phyloP scores from a whole-genome alignment of 2,888 invertebrate genomes.

The Neuroscelio doddi region DNA sequence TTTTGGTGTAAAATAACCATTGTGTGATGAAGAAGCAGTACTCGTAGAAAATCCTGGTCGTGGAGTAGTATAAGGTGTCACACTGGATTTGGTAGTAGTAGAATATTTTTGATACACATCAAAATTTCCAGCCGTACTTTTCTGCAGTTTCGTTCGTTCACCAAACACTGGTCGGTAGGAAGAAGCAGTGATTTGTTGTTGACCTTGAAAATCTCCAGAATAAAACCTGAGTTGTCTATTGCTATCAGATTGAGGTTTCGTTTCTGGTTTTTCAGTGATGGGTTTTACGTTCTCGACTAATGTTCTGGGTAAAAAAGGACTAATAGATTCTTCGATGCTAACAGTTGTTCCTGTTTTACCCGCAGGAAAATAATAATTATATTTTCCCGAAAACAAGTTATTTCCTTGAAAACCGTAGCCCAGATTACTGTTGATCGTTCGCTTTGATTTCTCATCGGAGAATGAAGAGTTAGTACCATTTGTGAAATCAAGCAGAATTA shows the following conservation, averaged over 20 bases:
- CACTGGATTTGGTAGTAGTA: slow-evolving; percentile 40
- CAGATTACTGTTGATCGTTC: slow-evolving; percentile 82
- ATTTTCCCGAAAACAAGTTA: slow-evolving; percentile 61
- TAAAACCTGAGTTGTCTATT: background rate
- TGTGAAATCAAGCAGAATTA: slow-evolving; percentile 66
- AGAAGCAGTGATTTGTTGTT: slow-evolving; percentile 14
- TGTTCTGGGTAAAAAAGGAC: slow-evolving; percentile 64
- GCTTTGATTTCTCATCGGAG: slow-evolving; percentile 73
- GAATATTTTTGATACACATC: slow-evolving; percentile 38
- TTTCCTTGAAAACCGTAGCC: slow-evolving; percentile 80
- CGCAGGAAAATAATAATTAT: slow-evolving; percentile 66
- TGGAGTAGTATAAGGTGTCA: slow-evolving; percentile 44
- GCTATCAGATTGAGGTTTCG: background rate
- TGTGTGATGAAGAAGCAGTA: slow-evolving; percentile 34
- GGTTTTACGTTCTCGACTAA: slow-evolving; percentile 60
- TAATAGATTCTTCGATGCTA: slow-evolving; percentile 69
- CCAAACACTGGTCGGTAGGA: slow-evolving; percentile 54
- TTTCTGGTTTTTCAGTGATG: slow-evolving; percentile 44
- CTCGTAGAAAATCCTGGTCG: slow-evolving; percentile 44
- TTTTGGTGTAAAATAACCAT: slow-evolving; percentile 34
- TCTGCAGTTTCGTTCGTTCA: slow-evolving; percentile 62
- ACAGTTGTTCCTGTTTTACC: slow-evolving; percentile 67
- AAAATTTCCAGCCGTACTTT: slow-evolving; percentile 44
- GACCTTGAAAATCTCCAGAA: slow-evolving; percentile 8
- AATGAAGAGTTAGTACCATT: slow-evolving; percentile 54